Conservation (phyloP, 2,113 vertebrate genomes). For the Struthio camelus region DNA sequence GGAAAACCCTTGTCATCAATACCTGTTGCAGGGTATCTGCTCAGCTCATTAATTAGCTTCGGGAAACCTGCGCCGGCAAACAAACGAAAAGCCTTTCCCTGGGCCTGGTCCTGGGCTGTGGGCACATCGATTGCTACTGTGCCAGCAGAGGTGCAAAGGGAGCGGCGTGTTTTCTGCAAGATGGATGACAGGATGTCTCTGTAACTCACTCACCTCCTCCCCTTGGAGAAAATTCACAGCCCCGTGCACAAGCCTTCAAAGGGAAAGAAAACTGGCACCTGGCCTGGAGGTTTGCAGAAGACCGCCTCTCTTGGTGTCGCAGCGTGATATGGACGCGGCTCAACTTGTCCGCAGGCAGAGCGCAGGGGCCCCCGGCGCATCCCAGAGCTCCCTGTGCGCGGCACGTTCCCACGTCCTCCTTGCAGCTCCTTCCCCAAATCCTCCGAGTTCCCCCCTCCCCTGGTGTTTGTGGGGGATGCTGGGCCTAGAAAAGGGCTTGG, state of each 20-base stretch:
- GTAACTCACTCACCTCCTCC: neutral
- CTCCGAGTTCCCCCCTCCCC: rapidly evolving
- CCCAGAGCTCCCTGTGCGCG: rapidly evolving
- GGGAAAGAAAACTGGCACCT: slow-evolving; percentile 11
- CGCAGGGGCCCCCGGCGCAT: neutral
- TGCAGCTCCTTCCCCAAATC: neutral
- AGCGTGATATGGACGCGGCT: neutral
- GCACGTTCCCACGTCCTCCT: rapidly evolving
- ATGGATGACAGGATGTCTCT: slow-evolving; percentile 53
- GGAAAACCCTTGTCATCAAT: slow-evolving; percentile 9
- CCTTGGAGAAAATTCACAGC: slow-evolving; percentile 14
- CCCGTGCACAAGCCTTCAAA: neutral
- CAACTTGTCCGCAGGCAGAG: neutral
- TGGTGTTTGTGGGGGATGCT: neutral
- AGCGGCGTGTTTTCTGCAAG: slow-evolving; percentile 41
- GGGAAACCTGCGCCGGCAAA: slow-evolving; percentile 21
- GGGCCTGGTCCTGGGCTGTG: neutral
- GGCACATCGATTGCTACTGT: neutral
- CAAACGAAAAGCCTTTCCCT: slow-evolving; percentile 19
- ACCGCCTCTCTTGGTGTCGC: neutral
- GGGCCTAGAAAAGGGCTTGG: neutral
- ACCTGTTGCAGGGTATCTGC: slow-evolving; percentile 58
- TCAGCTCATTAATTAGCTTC: slow-evolving; percentile 42
- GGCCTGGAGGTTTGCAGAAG: slow-evolving; percentile 16
- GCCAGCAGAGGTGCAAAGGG: neutral